A percentile compares a stretch with the other conserved stretches of the same genome.
These are phyloP conservation scores for Jacana jacana DNA, from an alignment of 2,113 vertebrate species.

Conservation along the genomic window DNA sequence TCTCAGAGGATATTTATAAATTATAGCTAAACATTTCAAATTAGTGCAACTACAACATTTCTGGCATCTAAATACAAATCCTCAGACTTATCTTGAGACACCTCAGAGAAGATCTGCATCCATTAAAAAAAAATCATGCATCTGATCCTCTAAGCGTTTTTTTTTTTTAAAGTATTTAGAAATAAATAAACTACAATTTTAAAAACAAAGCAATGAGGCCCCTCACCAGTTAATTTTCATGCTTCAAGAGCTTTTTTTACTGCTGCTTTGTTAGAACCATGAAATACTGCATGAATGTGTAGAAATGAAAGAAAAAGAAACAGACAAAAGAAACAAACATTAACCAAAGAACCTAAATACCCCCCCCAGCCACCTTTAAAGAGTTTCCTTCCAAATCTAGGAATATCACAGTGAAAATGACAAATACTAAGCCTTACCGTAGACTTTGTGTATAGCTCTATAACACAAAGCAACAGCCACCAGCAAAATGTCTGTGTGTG, in stretches of 20 bases:
- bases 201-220: constrained; percentile 84
- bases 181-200: constrained; percentile 77
- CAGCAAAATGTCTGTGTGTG: constrained; percentile 67
- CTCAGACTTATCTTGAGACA: constrained; percentile 78
- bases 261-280: constrained; percentile 89
- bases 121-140: constrained; percentile 83
- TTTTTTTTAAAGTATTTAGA: constrained; percentile 70
- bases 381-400: constrained; percentile 72
- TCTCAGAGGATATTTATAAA: constrained; percentile 78
- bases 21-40: constrained; percentile 76
- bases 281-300: constrained; percentile 88
- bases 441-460: constrained; percentile 74
- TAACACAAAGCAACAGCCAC: constrained; percentile 77
- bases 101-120: constrained; percentile 82
- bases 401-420: constrained; percentile 70
- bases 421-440: constrained; percentile 78
- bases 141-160: constrained; percentile 75
- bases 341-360: constrained; percentile 82
- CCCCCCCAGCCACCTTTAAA: constrained; percentile 75
- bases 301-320: constrained; percentile 88
- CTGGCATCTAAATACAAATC: constrained; percentile 76
- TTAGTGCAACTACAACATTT: constrained; percentile 80
- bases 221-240: constrained; percentile 89
- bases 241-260: constrained; percentile 86
- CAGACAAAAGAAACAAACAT: constrained; percentile 89